Evolutionary conservation across 2,888 invertebrate genomes (phyloP), one percentile per base, ranked within the genome.

Genomic region (Salpingus planirostris): DNA sequence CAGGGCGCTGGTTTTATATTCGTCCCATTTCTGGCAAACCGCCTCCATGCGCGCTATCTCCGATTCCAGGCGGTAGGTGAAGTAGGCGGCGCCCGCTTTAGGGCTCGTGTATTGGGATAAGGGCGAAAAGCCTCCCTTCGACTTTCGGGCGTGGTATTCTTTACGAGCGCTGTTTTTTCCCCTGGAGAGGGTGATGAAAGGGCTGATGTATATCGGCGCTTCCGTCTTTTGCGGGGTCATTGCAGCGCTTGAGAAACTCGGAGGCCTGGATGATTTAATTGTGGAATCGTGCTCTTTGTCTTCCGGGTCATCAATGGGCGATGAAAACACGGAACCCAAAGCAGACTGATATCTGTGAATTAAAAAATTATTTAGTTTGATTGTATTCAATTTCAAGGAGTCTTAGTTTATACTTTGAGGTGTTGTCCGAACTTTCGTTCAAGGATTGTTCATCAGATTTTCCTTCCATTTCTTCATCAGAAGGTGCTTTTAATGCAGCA

Each of bases 131-230:
- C 40, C 38, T 30, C 46, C 24, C 31, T 46, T 47, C 27, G 50
- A 53, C 7, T 38, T 46, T 31, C 68, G 64, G 1, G 42, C 32
- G 13, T 49, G 39, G 36, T 46, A 70, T 47, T 79, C 78, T 26
- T 64, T 69, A 15, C 74, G 62, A 1, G 73, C 73, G 43, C 70
- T 75, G 2, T 60, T 65, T 44, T 78, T 79, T 0, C 78, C 78
- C 12, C 77, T 58, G 1, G 73, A 73, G 30, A 70, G 49, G 1
- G 74, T 76, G 1, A 79, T 69, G 52, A 68, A 73, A 0, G 76
- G 77, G 38, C 73, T 74, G 0, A 69, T 59, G 30, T 62, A 67
- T 3, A 59, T 65, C 65, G 69, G 42, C 64, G 67, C 46, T n/a
- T n/a, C n/a, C n/a, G n/a, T n/a, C n/a, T n/a, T n/a, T n/a, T n/a